Evolutionary conservation across 1,140 invertebrate genomes (phyloP).

Genomic region (Hermetia illucens): DNA sequence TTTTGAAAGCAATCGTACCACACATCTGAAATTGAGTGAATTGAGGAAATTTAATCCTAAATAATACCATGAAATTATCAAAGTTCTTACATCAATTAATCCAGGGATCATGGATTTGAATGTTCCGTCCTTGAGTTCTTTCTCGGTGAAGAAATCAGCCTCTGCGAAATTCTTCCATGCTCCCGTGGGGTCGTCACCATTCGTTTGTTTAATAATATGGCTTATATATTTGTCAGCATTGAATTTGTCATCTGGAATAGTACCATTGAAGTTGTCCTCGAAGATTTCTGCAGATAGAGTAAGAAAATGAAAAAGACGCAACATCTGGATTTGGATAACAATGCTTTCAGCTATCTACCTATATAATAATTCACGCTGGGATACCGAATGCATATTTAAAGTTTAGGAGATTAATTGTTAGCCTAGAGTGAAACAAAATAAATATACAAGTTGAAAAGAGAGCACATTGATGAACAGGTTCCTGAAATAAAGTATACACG

Average conservation of each 20-base stretch:
- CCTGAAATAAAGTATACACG: too few relatives aligned
- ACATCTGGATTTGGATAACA: too few relatives aligned
- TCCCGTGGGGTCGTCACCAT: constrained; percentile 22
- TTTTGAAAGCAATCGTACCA: constrained; percentile 24
- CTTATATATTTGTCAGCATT: constrained; percentile 18
- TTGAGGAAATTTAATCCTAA: neutral
- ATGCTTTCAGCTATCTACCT: too few relatives aligned
- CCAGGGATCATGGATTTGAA: constrained; percentile 20
- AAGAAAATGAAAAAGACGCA: neutral
- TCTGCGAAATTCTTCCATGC: constrained; percentile 21
- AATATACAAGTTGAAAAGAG: too few relatives aligned
- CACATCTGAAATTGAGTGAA: constrained; percentile 14
- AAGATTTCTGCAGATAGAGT: constrained; percentile 18
- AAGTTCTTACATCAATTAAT: constrained; percentile 21
- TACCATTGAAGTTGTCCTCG: constrained; percentile 23
- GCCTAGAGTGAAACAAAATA: too few relatives aligned
- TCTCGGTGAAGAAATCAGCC: constrained; percentile 18
- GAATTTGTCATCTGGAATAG: constrained; percentile 16
- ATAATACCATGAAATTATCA: neutral
- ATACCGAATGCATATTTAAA: too few relatives aligned
- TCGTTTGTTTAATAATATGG: constrained; percentile 20
- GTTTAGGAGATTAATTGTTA: too few relatives aligned
- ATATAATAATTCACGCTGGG: too few relatives aligned
- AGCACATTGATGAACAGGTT: too few relatives aligned
- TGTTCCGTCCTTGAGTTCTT: constrained; percentile 19